Conservation (phyloP, 35 echinoderm and acorn worm species). For the Heliocidaris erythrogramma region DNA sequence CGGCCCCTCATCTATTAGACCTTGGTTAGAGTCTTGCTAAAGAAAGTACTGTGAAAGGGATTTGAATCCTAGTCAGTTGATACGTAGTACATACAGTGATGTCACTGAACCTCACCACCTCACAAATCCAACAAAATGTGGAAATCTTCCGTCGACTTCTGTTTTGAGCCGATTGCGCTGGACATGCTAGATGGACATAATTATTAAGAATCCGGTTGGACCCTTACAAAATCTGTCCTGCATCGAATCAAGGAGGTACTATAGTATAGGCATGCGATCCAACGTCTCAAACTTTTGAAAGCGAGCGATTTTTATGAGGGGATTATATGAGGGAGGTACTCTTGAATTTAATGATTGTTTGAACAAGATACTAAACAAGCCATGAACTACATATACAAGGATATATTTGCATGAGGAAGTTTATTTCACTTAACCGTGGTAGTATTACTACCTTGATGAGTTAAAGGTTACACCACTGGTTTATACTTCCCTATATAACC, state of each 20-base stretch:
- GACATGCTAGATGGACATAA: too few relatives aligned
- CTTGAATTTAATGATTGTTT: neutral
- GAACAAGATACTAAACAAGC: constrained; percentile 1
- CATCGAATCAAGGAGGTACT: neutral
- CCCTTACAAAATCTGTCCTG: neutral
- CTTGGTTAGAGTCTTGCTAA: too few relatives aligned
- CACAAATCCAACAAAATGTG: too few relatives aligned
- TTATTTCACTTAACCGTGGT: neutral
- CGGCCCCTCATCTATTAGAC: too few relatives aligned
- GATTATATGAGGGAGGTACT: constrained; percentile 10
- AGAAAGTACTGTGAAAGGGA: too few relatives aligned
- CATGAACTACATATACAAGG: neutral
- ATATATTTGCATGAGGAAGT: constrained; percentile 13
- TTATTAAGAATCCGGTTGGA: neutral
- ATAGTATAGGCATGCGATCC: too few relatives aligned
- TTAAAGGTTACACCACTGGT: neutral
- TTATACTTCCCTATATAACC: neutral
- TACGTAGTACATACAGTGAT: too few relatives aligned
- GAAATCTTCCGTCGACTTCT: neutral
- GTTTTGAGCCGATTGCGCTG: neutral
- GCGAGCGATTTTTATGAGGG: neutral
- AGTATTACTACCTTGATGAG: neutral
- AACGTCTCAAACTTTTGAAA: neutral
- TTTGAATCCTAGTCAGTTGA: too few relatives aligned
- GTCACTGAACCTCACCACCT: too few relatives aligned